Conservation (phyloP, 2,888 invertebrate genomes). For the Keiferia lycopersicella region DNA sequence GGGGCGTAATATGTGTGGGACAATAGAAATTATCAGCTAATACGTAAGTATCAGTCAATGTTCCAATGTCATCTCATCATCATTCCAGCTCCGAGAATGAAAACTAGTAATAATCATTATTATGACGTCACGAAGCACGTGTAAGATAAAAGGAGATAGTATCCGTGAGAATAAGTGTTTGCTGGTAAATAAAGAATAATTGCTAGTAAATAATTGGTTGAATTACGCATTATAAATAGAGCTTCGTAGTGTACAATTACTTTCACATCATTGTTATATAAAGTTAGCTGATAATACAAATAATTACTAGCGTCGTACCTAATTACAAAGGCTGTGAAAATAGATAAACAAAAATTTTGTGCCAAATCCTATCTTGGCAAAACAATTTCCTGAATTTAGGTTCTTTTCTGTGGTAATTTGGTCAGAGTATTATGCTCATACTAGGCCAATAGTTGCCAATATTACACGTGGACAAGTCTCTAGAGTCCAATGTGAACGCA, state of each 20-base stretch:
- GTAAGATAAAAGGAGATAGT: slow-evolving; percentile 21
- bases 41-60: background rate
- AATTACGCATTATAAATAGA: background rate
- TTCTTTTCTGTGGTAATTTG: no score
- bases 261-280: background rate
- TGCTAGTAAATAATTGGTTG: background rate
- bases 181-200: no score
- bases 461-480: slow-evolving; percentile 68
- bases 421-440: background rate
- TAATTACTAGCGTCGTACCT: background rate
- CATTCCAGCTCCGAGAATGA: background rate
- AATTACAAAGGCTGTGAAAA: background rate
- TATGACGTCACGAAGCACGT: slow-evolving; percentile 16
- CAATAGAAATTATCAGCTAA: background rate
- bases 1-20: no score
- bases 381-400: no score
- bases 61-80: background rate
- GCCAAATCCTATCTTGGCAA: no score
- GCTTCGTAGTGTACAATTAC: background rate
- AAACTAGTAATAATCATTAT: background rate
- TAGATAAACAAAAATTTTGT: no score
- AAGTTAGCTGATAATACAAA: background rate
- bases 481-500: slow-evolving; percentile 80
- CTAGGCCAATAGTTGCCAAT: background rate
- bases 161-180: background rate